Base-by-base conservation (phyloP, 1,140 invertebrate species). In the Arctopsyche grandis region DNA sequence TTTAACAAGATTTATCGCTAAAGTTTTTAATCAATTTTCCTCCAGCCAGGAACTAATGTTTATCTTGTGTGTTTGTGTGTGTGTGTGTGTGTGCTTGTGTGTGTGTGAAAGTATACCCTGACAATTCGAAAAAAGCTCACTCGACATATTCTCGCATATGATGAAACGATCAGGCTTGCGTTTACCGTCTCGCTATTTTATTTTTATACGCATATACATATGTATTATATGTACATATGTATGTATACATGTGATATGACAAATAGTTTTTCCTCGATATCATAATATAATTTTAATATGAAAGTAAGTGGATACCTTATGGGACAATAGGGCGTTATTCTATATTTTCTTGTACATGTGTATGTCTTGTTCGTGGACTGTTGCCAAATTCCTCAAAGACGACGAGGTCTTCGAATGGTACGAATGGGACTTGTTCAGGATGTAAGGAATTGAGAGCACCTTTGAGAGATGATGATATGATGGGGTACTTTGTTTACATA, bases 1-100 rank as follows among this genome's bases (percentile, higher is more conserved):
- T 69, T 69, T 69, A 69, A 69, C 66, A 69, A 69, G 66, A 69
- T 69, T 69, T 69, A 69, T 69, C 38, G 66, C 66, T 14, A 69
- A 69, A 69, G 66, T 69, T 69, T 69, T 69, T 69, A 69, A 69
- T 69, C 66, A 69, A 69, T 69, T 69, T 69, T 21, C 26, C 24
- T 14, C 60, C 26, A 1, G 14, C 66, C 21, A 19, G 9, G 19
- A 26, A 19, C 5, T 69, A 26, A 29, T 19, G 66, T 44, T 38
- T 38, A 69, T 69, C 26, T 19, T 14, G 38, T 21, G 19, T 66
- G 5, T 16, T 0, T 60, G 21, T 60, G 16, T 60, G 16, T 22
- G 21, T 16, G 58, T 60, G 9, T 10, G 9, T 60, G n/a, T 60
- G n/a, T 9, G n/a, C n/a, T 5, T 52, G 12, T 60, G 9, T 10